phyloP scores from a whole-genome alignment of 2,113 vertebrate species.

The Lichenostomus cassidix region DNA sequence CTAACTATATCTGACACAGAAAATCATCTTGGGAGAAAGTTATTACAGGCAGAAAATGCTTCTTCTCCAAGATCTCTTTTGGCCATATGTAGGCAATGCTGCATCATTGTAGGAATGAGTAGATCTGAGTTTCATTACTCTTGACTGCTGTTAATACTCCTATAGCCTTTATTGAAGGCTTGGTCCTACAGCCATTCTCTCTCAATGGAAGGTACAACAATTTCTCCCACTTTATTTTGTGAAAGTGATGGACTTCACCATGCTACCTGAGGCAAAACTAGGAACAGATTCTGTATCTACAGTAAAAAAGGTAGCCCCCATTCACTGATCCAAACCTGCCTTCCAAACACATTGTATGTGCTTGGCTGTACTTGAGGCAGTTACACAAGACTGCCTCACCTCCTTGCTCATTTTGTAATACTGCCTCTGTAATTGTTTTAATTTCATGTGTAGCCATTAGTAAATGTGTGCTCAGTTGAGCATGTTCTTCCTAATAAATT shows the following conservation, averaged over 20 bases:
- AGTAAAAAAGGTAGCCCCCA: not conserved
- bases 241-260: not conserved
- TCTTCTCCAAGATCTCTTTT: not conserved
- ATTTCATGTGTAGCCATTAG: not conserved
- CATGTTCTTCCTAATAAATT: not conserved
- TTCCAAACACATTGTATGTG: not conserved
- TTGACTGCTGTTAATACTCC: not conserved
- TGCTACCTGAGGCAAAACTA: not conserved
- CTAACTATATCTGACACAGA: not conserved
- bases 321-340: not conserved
- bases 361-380: not conserved
- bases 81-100: not conserved
- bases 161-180: not conserved
- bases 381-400: not conserved
- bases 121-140: not conserved
- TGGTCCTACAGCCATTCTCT: not conserved
- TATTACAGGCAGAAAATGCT: not conserved
- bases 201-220: not conserved
- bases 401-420: not conserved
- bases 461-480: not conserved
- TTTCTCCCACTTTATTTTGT: not conserved
- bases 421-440: not conserved
- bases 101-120: not conserved
- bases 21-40: not conserved
- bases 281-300: not conserved